These are phyloP conservation scores for Cherax destructor DNA, from an alignment of 1,140 invertebrate genomes.

Conservation along the genomic window DNA sequence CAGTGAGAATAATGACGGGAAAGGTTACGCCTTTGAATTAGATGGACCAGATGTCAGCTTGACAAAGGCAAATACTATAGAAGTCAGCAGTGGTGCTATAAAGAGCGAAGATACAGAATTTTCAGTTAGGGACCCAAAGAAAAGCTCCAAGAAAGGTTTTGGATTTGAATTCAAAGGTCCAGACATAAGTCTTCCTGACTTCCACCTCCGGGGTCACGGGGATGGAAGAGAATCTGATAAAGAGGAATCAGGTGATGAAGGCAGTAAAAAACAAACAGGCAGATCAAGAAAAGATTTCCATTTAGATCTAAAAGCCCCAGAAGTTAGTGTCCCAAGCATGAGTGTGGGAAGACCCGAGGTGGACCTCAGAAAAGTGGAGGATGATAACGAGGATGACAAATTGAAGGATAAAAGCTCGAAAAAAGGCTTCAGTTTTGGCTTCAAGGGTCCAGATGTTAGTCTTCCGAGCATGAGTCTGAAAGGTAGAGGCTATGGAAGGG, in stretches of 20 bases:
- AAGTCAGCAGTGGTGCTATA: neutral
- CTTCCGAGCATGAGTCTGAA: slow-evolving; percentile 25
- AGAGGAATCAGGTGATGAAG: neutral
- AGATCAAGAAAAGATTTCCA: slow-evolving; percentile 17
- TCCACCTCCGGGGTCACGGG: slow-evolving; percentile 1
- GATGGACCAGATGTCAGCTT: slow-evolving; percentile 19
- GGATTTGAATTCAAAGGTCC: slow-evolving; percentile 31
- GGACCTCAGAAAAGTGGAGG: neutral
- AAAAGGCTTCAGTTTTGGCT: slow-evolving; percentile 34
- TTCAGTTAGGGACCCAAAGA: slow-evolving; percentile 2
- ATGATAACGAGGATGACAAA: neutral
- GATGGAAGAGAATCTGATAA: neutral
- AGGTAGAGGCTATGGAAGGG: neutral
- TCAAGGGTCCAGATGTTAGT: slow-evolving; percentile 32
- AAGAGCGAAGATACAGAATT: neutral
- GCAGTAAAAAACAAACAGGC: neutral
- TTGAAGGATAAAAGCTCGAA: neutral
- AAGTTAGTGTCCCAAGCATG: slow-evolving; percentile 6
- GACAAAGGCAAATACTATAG: slow-evolving; percentile 3
- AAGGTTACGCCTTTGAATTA: slow-evolving; percentile 17
- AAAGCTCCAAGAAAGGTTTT: slow-evolving; percentile 31
- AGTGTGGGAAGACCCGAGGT: neutral
- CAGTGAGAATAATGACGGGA: neutral
- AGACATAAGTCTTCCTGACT: slow-evolving; percentile 22
- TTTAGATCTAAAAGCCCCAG: slow-evolving; percentile 21